Evolutionary conservation across 1,140 invertebrate genomes (phyloP).

Genomic region (Stegodyphus dumicola): DNA sequence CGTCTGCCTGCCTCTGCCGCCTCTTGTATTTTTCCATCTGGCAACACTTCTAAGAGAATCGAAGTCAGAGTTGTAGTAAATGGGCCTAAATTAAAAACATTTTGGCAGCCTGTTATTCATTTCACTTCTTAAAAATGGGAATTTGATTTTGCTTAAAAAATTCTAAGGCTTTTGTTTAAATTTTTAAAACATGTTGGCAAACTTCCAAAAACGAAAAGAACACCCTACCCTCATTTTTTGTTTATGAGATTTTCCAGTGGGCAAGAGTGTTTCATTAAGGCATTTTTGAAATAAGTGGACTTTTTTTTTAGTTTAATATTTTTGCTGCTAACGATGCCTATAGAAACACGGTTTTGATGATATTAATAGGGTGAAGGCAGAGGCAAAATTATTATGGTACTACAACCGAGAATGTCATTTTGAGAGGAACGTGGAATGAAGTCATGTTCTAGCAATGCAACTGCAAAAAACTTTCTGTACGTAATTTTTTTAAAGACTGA

Average conservation of each 20-base stretch:
- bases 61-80: conserved; percentile 19
- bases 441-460: too few species aligned
- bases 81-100: conserved; percentile 41
- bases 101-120: conserved; percentile 16
- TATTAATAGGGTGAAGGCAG: too few species aligned
- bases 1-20: not conserved
- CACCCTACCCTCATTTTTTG: not conserved
- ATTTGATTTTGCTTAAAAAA: conserved; percentile 11
- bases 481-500: too few species aligned
- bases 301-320: not conserved
- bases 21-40: conserved; percentile 33
- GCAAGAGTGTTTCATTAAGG: not conserved
- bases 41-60: conserved; percentile 11
- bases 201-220: conserved; percentile 22
- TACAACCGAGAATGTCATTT: too few species aligned
- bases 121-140: not conserved
- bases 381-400: too few species aligned
- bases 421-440: too few species aligned
- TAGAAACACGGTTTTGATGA: too few species aligned
- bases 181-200: conserved; percentile 6
- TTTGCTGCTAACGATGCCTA: not conserved
- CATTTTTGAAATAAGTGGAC: not conserved
- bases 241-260: not conserved
- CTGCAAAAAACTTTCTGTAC: too few species aligned
- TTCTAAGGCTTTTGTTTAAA: not conserved